Evolutionary conservation across 2,888 invertebrate genomes (phyloP).

Genomic region (Taphrorychus bicolor): DNA sequence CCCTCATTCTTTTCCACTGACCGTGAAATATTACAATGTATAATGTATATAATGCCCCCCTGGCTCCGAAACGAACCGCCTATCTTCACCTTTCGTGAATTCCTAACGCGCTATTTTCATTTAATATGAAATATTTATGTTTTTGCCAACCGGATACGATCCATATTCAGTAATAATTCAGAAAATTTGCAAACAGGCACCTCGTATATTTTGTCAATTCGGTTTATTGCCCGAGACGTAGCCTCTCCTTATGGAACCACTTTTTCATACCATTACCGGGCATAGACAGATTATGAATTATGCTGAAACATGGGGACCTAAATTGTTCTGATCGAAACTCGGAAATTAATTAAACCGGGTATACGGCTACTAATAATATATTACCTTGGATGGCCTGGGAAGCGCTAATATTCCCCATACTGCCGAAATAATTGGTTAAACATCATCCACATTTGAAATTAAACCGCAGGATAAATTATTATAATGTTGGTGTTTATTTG

Average conservation of each 20-base stretch:
- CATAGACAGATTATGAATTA: too few species aligned
- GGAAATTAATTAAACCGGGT: background rate
- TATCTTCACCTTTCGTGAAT: background rate
- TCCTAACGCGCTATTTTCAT: background rate
- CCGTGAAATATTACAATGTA: background rate
- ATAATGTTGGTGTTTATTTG: background rate
- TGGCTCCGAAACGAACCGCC: background rate
- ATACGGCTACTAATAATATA: background rate
- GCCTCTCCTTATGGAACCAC: too few species aligned
- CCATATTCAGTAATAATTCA: background rate
- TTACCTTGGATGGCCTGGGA: background rate
- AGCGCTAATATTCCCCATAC: background rate
- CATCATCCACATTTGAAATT: background rate
- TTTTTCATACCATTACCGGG: too few species aligned
- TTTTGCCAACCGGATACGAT: background rate
- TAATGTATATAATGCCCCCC: background rate
- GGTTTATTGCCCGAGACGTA: background rate
- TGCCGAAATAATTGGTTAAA: background rate
- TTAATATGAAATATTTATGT: conserved; percentile 1
- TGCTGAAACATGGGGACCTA: too few species aligned
- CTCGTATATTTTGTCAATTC: background rate
- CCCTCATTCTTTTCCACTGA: background rate
- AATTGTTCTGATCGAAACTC: background rate
- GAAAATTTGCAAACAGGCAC: background rate
- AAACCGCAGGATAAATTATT: background rate